Evolutionary conservation across 2,888 invertebrate genomes (phyloP).

Genomic region (Xanthorhoe spadicearia): DNA sequence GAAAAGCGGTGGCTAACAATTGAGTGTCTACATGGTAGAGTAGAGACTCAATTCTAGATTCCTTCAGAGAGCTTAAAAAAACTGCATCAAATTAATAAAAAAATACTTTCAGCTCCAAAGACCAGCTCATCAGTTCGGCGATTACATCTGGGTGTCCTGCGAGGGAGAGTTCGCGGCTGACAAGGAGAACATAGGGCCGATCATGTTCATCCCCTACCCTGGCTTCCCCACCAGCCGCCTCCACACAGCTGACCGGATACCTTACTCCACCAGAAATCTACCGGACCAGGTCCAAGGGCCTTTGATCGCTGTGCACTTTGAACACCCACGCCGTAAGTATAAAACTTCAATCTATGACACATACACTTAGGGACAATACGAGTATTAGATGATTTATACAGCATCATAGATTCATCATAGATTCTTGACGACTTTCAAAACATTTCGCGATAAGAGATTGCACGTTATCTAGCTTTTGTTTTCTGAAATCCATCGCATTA

Average conservation of each 20-base stretch:
- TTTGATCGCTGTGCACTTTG: constrained; percentile 70
- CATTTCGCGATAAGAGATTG: too few relatives aligned
- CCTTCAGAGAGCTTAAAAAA: background rate
- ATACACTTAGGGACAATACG: too few relatives aligned
- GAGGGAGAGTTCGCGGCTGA: constrained; percentile 91
- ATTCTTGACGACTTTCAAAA: too few relatives aligned
- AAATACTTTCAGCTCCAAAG: constrained; percentile 54
- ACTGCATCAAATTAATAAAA: background rate
- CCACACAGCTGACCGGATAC: constrained; percentile 73
- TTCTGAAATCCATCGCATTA: too few relatives aligned
- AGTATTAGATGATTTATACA: too few relatives aligned
- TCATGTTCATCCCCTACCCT: constrained; percentile 88
- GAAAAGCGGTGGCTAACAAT: too few relatives aligned
- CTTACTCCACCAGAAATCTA: constrained; percentile 61
- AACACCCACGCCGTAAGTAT: constrained; percentile 72
- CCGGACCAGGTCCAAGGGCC: constrained; percentile 72
- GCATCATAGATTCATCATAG: too few relatives aligned
- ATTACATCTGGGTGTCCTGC: constrained; percentile 93
- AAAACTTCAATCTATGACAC: too few relatives aligned
- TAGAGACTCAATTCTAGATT: too few relatives aligned
- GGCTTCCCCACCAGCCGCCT: constrained; percentile 77
- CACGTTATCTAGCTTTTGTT: too few relatives aligned
- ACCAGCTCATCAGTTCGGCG: constrained; percentile 72
- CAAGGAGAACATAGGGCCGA: constrained; percentile 89
- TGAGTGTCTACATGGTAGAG: too few relatives aligned